Percentiles rank a stretch among this genome's conserved stretches.
Conservation (phyloP, 2,888 invertebrate species). For the Dexiosoma caninum region DNA sequence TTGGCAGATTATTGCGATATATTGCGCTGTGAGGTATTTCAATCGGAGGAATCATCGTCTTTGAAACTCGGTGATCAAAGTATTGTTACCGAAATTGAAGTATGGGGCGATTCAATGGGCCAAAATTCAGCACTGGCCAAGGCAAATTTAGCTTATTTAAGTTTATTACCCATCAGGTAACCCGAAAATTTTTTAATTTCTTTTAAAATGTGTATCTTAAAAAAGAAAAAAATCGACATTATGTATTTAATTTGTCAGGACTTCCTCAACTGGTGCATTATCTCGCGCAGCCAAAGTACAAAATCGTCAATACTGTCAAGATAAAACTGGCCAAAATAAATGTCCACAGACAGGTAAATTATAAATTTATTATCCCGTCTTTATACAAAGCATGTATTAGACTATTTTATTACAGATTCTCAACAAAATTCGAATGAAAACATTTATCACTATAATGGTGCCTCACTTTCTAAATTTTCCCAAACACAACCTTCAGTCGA, state of each 20-base stretch:
- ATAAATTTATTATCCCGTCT: neutral
- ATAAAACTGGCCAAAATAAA: slow-evolving; percentile 74
- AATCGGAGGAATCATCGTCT: slow-evolving; percentile 83
- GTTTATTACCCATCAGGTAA: slow-evolving; percentile 75
- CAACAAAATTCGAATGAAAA: slow-evolving; percentile 67
- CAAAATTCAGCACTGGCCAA: slow-evolving; percentile 79
- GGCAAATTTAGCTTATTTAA: slow-evolving; percentile 77
- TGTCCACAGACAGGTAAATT: slow-evolving; percentile 68
- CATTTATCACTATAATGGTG: slow-evolving; percentile 60
- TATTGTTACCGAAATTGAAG: slow-evolving; percentile 87
- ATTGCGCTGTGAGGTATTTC: slow-evolving; percentile 94
- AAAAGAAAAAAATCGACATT: too few species aligned
- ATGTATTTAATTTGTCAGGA: slow-evolving; percentile 65
- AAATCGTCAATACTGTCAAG: slow-evolving; percentile 76
- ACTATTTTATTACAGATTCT: slow-evolving; percentile 33
- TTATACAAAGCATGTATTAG: slow-evolving; percentile 13
- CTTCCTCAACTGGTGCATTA: slow-evolving; percentile 75
- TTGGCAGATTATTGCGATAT: slow-evolving; percentile 97
- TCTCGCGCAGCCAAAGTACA: slow-evolving; percentile 75
- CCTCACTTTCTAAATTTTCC: slow-evolving; percentile 35
- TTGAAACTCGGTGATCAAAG: slow-evolving; percentile 82
- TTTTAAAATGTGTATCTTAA: neutral
- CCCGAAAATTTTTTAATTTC: neutral
- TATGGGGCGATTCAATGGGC: slow-evolving; percentile 86
- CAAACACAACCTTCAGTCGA: slow-evolving; percentile 49